Evolutionary conservation across 2,888 invertebrate genomes (phyloP).

Genomic region (Amiota minor): DNA sequence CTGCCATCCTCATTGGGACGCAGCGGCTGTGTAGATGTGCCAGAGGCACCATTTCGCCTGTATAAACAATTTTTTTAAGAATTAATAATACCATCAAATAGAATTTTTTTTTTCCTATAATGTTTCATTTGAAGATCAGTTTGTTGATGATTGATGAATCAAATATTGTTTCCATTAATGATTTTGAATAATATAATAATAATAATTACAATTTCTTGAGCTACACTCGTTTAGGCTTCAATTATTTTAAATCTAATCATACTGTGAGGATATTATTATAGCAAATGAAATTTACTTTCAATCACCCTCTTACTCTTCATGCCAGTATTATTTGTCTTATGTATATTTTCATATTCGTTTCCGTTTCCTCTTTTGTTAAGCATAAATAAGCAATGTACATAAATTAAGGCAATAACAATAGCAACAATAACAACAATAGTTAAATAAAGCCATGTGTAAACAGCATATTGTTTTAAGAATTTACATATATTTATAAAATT

Average conservation of each 20-base stretch:
- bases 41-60: constrained; percentile 83
- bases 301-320: too few species aligned
- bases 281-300: too few species aligned
- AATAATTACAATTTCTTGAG: neutral
- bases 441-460: neutral
- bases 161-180: too few species aligned
- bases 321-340: neutral
- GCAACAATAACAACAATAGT: neutral
- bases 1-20: constrained; percentile 73
- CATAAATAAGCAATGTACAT: neutral
- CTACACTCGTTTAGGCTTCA: constrained; percentile 14
- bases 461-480: neutral
- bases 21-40: constrained; percentile 72
- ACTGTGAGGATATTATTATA: too few species aligned
- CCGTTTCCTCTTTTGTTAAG: too few species aligned
- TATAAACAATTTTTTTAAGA: neutral
- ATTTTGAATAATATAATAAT: neutral
- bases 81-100: constrained; percentile 28
- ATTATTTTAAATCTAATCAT: neutral
- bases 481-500: constrained; percentile 1
- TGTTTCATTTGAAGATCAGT: neutral
- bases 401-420: neutral
- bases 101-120: neutral
- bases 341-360: neutral
- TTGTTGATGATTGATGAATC: neutral